Evolutionary conservation across 2,113 vertebrate genomes (phyloP).

Genomic region (Erythrolamprus reginae): DNA sequence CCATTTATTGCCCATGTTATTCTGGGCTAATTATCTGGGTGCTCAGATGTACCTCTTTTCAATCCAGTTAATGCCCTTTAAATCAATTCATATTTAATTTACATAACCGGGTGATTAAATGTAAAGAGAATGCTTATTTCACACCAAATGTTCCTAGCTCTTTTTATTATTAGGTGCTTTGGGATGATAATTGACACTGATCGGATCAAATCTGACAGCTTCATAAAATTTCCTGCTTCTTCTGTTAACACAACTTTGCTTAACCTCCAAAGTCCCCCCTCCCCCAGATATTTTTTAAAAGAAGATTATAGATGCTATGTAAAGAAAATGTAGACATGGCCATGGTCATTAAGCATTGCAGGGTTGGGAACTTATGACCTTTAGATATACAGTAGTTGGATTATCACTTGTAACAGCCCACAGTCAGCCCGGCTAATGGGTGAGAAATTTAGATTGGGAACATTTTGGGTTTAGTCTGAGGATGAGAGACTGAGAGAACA

Average conservation of each 20-base stretch:
- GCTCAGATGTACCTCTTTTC: slow-evolving; percentile 40
- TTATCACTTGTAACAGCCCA: too few relatives aligned
- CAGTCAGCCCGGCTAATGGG: not conserved
- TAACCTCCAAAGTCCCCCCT: not conserved
- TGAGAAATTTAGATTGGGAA: not conserved
- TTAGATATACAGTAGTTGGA: not conserved
- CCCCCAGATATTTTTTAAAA: not conserved
- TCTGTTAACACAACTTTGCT: not conserved
- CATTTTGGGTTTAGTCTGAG: too few relatives aligned
- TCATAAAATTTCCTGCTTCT: not conserved
- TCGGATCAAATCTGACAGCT: not conserved
- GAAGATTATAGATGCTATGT: not conserved
- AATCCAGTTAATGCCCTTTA: slow-evolving; percentile 51
- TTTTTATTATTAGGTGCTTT: not conserved
- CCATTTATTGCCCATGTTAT: slow-evolving; percentile 35
- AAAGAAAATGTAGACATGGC: not conserved
- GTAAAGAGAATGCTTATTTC: slow-evolving; percentile 20
- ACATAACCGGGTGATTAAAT: slow-evolving; percentile 10
- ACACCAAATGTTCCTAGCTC: not conserved
- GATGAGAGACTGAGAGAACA: too few relatives aligned
- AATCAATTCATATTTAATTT: slow-evolving; percentile 55
- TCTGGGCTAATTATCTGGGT: slow-evolving; percentile 39
- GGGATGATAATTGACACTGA: not conserved
- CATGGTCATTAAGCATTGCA: not conserved
- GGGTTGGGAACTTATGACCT: not conserved